phyloP scores from a whole-genome alignment of 2,797 vertebrate genomes.

The Pangasius larnaudii region DNA sequence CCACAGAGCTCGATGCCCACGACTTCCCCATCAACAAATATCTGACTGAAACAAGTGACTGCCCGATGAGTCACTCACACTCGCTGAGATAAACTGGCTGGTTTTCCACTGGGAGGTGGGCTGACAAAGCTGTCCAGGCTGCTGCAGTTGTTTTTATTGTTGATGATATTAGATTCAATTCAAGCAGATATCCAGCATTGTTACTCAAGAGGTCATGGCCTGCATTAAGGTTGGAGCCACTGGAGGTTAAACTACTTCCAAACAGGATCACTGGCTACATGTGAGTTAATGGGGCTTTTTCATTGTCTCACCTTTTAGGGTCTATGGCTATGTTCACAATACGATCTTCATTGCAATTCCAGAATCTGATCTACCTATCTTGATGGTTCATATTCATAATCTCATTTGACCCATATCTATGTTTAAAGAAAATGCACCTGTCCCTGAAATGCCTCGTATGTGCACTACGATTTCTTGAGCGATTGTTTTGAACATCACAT shows the following conservation, averaged over 20 bases:
- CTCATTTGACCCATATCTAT: not conserved
- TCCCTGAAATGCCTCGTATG: not conserved
- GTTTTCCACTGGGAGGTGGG: conserved; percentile 46
- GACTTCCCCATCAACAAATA: conserved; percentile 67
- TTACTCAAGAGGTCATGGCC: not conserved
- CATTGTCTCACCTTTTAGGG: too few relatives aligned
- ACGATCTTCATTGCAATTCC: not conserved
- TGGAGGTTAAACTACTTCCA: not conserved
- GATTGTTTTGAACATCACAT: not conserved
- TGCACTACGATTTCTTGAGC: too few relatives aligned
- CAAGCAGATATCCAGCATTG: not conserved
- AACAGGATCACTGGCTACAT: not conserved
- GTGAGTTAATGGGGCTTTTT: not conserved
- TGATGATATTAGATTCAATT: conserved; percentile 52
- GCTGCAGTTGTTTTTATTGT: conserved; percentile 61
- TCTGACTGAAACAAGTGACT: conserved; percentile 72
- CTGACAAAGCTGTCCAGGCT: conserved; percentile 7
- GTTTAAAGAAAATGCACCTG: not conserved
- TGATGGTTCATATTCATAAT: not conserved
- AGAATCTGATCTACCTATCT: not conserved
- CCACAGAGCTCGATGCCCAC: conserved; percentile 59
- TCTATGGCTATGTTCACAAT: not conserved
- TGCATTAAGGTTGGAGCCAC: not conserved
- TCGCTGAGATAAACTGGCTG: conserved; percentile 53
- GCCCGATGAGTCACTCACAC: conserved; percentile 70